Base-by-base conservation (phyloP, 2,113 vertebrate genomes). In the Poeciliopsis occidentalis region DNA sequence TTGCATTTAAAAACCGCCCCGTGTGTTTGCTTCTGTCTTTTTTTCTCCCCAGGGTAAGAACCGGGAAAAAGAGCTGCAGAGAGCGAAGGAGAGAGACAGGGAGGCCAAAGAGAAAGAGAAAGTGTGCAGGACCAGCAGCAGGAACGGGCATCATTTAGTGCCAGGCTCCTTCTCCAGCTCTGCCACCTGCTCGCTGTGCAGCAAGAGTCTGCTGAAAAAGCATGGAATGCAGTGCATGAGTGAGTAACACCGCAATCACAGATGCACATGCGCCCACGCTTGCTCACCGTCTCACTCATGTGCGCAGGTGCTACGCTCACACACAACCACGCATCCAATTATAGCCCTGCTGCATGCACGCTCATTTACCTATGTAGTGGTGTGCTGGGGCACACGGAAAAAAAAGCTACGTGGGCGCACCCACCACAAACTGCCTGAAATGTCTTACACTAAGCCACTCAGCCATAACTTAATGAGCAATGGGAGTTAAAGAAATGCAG, bases 131-230 rank as follows among this genome's bases (percentile, higher is more conserved):
- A 57, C 51, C 51, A 75, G 60, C 68, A 75, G 73, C 75, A 84
- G 76, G 67, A 85, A 68, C 13, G 90, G 95, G 66, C 97, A 98
- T 91, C 85, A 91, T 80, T 90, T 98, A 32, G 92, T 95, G 61
- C 95, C 80, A 2, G 97, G 96, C 32, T 91, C 90, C 68, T 95
- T 96, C 91, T 94, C 94, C 82, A 94, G 92, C 78, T 95, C 93
- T 80, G 93, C 96, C 87, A 96, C 89, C 83, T 99, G 97, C 90
- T 96, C 97, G 0, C 88, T 97, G 85, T 98, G 97, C 85, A 93
- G 95, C 94, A 96, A 95, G 82, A 92, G 92, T 22, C 93, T 97
- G 92, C 93, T 89, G 91, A 95, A 93, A 89, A 96, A 94, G 94
- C 94, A 94, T 88, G 94, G 95, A 87, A 93, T 97, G 89, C 96